phyloP scores from a whole-genome alignment of 2,888 invertebrate species.

The Nebria salina region DNA sequence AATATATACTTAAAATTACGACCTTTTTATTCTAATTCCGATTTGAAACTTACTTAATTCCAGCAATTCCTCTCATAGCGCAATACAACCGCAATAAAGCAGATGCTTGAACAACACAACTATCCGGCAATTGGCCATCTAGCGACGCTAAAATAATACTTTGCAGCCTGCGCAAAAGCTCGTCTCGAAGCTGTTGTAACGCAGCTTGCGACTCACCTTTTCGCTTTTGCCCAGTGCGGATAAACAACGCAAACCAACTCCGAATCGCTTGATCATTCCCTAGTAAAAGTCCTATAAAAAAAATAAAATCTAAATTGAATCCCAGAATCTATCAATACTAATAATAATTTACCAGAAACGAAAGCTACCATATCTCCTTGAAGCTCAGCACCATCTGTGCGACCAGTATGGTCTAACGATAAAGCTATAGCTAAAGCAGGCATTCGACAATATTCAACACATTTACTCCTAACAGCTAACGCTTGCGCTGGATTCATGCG shows the following conservation, averaged over 20 bases:
- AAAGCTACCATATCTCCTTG: constrained; percentile 63
- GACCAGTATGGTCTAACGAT: constrained; percentile 72
- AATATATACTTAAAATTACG: too few species aligned
- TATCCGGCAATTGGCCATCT: constrained; percentile 70
- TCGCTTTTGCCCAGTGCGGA: constrained; percentile 86
- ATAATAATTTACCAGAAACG: constrained; percentile 73
- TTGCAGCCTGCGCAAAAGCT: constrained; percentile 77
- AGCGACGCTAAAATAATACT: constrained; percentile 71
- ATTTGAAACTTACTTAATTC: constrained; percentile 87
- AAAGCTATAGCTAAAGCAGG: constrained; percentile 88
- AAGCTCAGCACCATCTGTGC: constrained; percentile 52
- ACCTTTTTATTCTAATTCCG: too few species aligned
- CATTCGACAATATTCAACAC: constrained; percentile 88
- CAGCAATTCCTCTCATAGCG: constrained; percentile 91
- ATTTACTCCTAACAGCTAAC: constrained; percentile 83
- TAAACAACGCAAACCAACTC: constrained; percentile 92
- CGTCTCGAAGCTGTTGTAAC: constrained; percentile 77
- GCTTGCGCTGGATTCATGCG: constrained; percentile 91
- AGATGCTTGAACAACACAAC: constrained; percentile 84
- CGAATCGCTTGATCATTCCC: constrained; percentile 90
- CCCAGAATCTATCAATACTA: too few species aligned
- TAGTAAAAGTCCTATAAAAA: constrained; percentile 72
- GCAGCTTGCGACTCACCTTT: constrained; percentile 81
- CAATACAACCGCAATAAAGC: constrained; percentile 90
- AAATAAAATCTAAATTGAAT: neutral